Evolutionary conservation across 2,113 vertebrate genomes (phyloP).

Genomic region (Actenoides hombroni): DNA sequence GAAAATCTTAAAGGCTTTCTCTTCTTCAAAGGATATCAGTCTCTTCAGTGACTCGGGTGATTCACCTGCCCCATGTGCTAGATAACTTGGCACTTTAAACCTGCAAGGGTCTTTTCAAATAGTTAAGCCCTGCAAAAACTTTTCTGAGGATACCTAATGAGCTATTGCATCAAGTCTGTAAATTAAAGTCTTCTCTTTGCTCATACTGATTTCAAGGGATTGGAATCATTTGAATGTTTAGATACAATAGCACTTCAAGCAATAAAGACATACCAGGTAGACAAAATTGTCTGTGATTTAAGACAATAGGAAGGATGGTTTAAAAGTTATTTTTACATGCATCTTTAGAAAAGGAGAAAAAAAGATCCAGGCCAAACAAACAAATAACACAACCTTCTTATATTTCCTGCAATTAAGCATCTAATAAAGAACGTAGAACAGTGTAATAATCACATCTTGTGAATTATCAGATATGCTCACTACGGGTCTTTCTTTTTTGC

Average conservation of each 20-base stretch:
- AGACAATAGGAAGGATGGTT: neutral
- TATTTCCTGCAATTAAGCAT: neutral
- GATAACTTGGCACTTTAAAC: neutral
- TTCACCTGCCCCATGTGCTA: neutral
- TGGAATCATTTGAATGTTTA: neutral
- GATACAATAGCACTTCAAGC: neutral
- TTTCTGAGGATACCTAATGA: neutral
- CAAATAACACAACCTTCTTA: accelerated
- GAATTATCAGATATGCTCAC: neutral
- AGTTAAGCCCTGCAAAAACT: neutral
- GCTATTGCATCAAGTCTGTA: neutral
- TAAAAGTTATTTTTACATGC: neutral
- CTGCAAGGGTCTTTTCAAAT: neutral
- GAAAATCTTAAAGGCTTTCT: neutral
- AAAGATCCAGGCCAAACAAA: neutral
- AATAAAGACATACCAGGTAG: neutral
- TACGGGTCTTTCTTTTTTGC: neutral
- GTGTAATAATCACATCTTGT: neutral
- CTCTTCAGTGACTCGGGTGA: neutral
- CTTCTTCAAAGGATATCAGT: neutral
- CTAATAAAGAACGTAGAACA: neutral
- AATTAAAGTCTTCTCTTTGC: neutral
- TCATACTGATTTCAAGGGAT: neutral
- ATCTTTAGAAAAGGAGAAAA: neutral
- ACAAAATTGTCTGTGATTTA: neutral